Evolutionary conservation across 2,113 vertebrate genomes (phyloP), one percentile per base, ranked within the genome.

Genomic region (Hiodon alosoides): DNA sequence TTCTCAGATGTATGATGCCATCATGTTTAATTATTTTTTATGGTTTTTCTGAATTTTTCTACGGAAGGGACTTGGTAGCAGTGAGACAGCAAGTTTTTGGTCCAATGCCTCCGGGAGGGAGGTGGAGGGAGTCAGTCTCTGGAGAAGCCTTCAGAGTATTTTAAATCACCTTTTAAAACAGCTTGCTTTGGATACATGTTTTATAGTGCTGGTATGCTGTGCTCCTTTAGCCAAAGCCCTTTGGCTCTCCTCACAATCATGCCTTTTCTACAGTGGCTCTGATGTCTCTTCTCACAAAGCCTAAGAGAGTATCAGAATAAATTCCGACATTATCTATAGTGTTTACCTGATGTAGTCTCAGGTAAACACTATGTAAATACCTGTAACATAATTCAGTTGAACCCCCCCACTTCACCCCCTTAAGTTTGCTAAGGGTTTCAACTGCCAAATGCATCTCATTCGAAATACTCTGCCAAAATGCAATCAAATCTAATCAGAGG

Each of bases 311-410:
- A 79, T 14, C 3, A 52, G 55, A 69, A 79, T 78, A 71, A 72
- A 75, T 79, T 78, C 65, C 65, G 16, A 82, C 83, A 77, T 64
- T 6, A 73, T 80, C 79, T 76, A 77, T 53, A 72, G 70, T 69
- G n/a, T 72, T 66, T 85, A 31, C 31, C 31, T 31, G 31, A 31
- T 31, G 31, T 31, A 31, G 31, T 31, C 31, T 31, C 31, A 31
- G 31, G 31, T 31, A 31, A 31, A 31, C 31, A 31, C 31, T 31
- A 31, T 31, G 31, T 31, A 31, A 31, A 31, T 79, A 78, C 73
- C 46, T 76, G 79, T 75, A 58, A 67, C 70, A 62, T 83, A 80
- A 79, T 82, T 88, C 76, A 72, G 76, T 77, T 84, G 81, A 52
- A 72, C 66, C 82, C 55, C 55, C 69, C 64, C 82, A 50, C 9